A percentile compares a stretch with the other conserved stretches of the same genome.
phyloP scores from a whole-genome alignment of 1,140 invertebrate species.

The Asbolus verrucosus region DNA sequence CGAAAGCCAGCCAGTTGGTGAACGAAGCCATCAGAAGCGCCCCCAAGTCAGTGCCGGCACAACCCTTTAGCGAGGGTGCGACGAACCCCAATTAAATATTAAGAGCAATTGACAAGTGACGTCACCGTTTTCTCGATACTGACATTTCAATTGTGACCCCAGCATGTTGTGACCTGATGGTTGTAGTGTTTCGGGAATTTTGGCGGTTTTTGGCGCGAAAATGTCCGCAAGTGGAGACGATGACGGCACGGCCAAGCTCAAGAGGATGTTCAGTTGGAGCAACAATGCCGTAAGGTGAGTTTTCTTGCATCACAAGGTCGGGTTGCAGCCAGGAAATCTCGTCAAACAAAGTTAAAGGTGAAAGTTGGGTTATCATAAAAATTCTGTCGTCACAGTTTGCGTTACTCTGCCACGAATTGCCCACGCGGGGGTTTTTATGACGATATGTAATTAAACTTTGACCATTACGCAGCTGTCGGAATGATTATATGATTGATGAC shows the following conservation, averaged over 20 bases:
- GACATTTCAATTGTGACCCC: constrained; percentile 12
- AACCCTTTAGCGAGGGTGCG: constrained; percentile 2
- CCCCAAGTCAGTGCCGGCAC: no score
- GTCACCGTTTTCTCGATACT: constrained; percentile 1
- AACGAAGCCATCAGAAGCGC: constrained; percentile 1
- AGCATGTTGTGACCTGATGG: constrained; percentile 20
- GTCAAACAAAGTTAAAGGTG: neutral
- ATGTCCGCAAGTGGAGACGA: neutral
- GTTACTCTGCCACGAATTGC: neutral
- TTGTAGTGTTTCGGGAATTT: neutral
- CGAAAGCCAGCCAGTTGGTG: constrained; percentile 39
- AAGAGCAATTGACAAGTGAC: neutral
- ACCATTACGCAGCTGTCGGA: no score
- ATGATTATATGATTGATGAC: no score
- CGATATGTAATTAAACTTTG: no score
- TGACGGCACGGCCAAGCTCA: constrained; percentile 41
- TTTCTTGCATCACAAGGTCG: constrained; percentile 21
- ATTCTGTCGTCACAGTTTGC: neutral
- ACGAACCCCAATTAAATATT: constrained; percentile 5
- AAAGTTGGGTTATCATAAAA: neutral
- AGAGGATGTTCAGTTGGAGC: constrained; percentile 55
- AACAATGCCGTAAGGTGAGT: constrained; percentile 51
- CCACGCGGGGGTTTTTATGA: neutral
- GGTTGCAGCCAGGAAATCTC: no score
- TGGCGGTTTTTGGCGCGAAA: neutral